These are phyloP conservation scores for Brachirus orientalis DNA, from an alignment of 2,113 vertebrate genomes.

Conservation along the genomic window DNA sequence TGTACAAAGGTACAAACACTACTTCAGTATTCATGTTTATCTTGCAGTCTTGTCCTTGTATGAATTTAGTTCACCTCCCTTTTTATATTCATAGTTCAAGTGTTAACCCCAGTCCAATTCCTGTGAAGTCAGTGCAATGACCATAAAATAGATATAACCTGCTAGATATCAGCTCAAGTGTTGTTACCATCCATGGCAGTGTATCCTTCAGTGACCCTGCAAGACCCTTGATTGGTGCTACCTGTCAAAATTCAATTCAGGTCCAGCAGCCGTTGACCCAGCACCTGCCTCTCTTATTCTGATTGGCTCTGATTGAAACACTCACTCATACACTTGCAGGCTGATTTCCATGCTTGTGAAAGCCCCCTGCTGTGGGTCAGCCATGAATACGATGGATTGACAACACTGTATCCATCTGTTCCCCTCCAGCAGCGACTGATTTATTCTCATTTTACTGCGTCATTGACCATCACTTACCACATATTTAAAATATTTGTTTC, in stretches of 20 bases:
- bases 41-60: constrained; percentile 14
- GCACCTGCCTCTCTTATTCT: constrained; percentile 44
- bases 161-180: constrained; percentile 69
- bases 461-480: constrained; percentile 61
- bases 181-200: constrained; percentile 59
- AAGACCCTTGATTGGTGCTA: constrained; percentile 68
- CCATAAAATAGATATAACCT: constrained; percentile 74
- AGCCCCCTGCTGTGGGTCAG: constrained; percentile 85
- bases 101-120: constrained; percentile 59
- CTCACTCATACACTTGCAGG: constrained; percentile 58
- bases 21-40: constrained; percentile 1
- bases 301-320: constrained; percentile 65
- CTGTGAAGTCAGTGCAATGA: constrained; percentile 65
- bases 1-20: constrained; percentile 17
- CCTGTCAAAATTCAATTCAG: constrained; percentile 75
- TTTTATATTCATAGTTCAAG: constrained; percentile 71
- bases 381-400: constrained; percentile 76
- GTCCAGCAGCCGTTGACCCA: constrained; percentile 62
- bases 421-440: constrained; percentile 59
- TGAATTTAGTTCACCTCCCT: constrained; percentile 30
- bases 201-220: constrained; percentile 72
- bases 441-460: constrained; percentile 81
- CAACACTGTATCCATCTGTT: constrained; percentile 82
- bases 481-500: constrained; percentile 47
- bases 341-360: constrained; percentile 63